Base-by-base conservation (phyloP, 1,140 invertebrate genomes). In the Drosophila serrata region DNA sequence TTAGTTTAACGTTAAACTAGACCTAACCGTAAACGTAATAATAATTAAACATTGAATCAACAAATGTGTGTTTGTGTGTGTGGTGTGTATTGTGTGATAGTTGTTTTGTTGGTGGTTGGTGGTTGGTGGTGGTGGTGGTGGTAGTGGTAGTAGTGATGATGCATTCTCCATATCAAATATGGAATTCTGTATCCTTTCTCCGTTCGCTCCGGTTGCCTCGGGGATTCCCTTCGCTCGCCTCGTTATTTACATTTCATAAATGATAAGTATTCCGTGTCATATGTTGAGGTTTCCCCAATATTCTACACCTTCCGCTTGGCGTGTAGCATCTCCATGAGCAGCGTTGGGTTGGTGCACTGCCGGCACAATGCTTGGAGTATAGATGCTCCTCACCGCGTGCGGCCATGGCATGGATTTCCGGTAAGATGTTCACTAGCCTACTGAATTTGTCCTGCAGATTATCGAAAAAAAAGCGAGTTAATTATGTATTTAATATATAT, bases 301-400 rank as follows among this genome's bases (percentile, higher is more conserved):
- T 45, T 29, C 87, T 90, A 92, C 74, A 81, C 91, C 96, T 98
- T 98, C 93, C 98, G 95, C 93, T 99, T 99, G 45, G 98, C 98
- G 92, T 99, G 98, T 60, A 99, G 94, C 98, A 99, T 99, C 94
- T 99, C 98, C 97, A 99, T 99, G 55, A 99, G 96, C 48, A 99
- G 94, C 2, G 98, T 99, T 99, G 98, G 53, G 98, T 98, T 24
- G 98, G 98, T 57, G 98, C 97, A 88, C 97, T 96, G 15, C 96
- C 96, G 64, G 95, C 96, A 91, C 96, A 97, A 92, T 99, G 98
- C 93, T 98, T 98, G 92, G 96, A 96, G 93, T 99, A 99, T 33
- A 99, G 95, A 92, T 97, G 98, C 84, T 99, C 98, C 93, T 99
- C 98, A 22, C 98, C 98, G 79, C 97, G 94, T 40, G 96, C 95